Evolutionary conservation across 2,113 vertebrate species (phyloP), one percentile per base, ranked within the genome.

Genomic region (Hydrolagus affinis): DNA sequence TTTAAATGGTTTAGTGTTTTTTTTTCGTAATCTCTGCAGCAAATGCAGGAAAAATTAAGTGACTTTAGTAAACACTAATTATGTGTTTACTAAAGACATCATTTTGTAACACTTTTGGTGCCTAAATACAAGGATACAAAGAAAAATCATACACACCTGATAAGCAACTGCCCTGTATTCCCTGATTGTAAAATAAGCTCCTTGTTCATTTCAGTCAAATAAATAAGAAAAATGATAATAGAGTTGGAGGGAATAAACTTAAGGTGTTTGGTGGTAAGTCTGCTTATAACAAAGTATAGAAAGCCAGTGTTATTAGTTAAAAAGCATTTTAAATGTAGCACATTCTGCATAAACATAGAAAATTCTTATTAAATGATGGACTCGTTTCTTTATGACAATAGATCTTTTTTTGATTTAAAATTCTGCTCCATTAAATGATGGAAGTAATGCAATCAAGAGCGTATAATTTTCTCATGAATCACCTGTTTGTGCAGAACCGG

Each of bases 381-480:
- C 23, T 83, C 28, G 25, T 66, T 68, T 83, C 78, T 68, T 1
- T 83, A 11, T 19, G 10, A 83, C 62, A 66, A 83, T 83, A 17
- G 59, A 66, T 32, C 23, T 83, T 83, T 10, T 30, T 68, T 80
- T 15, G 14, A 83, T 32, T 83, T 83, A 66, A 83, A 66, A 66
- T 68, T 83, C 62, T 83, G 62, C 28, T 19, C 62, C 17, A 66
- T 66, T 66, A 83, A 83, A 30, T 83, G 62, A 30, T 83, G 60
- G 60, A 66, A 83, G 66, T 66, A 66, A 66, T 68, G 9, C 14
- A 66, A 68, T 66, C 78, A 32, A 32, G 10, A 30, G 7, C 66
- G 62, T 66, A 32, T 32, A 83, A 66, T 83, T 83, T 66, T 64
- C 14, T 32, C 28, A 64, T 32, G 78, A 83, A 83, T 21, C 78